Percentiles rank a stretch among this genome's conserved stretches.
Evolutionary conservation across 2,888 invertebrate genomes (phyloP).

Genomic region (Dermolepida albohirtum): DNA sequence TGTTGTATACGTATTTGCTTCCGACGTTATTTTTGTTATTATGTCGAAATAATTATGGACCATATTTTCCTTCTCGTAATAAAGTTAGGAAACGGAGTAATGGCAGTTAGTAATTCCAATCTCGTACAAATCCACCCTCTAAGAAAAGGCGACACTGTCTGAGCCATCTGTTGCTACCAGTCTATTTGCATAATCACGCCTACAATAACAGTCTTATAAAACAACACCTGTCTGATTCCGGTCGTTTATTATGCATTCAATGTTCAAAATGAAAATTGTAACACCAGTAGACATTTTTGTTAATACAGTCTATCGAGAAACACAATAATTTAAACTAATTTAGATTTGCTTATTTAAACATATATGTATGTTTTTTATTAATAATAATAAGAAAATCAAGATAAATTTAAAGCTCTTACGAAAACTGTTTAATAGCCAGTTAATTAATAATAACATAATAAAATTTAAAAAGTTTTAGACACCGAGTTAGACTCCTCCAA

Average conservation of each 20-base stretch:
- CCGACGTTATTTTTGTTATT: conserved; percentile 37
- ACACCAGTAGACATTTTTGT: no score
- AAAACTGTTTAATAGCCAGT: no score
- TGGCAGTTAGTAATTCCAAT: conserved; percentile 41
- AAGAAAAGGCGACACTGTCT: conserved; percentile 45
- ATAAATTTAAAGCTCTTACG: no score
- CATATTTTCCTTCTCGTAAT: conserved; percentile 32
- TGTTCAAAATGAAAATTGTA: neutral
- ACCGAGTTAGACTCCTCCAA: no score
- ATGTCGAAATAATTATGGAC: conserved; percentile 39
- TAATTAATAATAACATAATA: no score
- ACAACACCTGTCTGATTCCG: conserved; percentile 43
- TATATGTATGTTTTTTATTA: no score
- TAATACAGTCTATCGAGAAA: no score
- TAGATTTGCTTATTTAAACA: no score
- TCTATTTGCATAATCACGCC: conserved; percentile 49
- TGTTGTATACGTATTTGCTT: conserved; percentile 29
- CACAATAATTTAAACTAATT: no score
- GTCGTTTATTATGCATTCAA: conserved; percentile 11
- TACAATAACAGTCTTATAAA: conserved; percentile 44
- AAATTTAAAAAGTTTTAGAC: no score
- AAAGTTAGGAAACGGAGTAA: conserved; percentile 29
- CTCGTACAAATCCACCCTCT: conserved; percentile 41
- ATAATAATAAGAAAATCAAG: no score
- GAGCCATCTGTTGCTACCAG: conserved; percentile 48